phyloP scores from a whole-genome alignment of 2,888 invertebrate genomes.

The Protodeltote pygarga region DNA sequence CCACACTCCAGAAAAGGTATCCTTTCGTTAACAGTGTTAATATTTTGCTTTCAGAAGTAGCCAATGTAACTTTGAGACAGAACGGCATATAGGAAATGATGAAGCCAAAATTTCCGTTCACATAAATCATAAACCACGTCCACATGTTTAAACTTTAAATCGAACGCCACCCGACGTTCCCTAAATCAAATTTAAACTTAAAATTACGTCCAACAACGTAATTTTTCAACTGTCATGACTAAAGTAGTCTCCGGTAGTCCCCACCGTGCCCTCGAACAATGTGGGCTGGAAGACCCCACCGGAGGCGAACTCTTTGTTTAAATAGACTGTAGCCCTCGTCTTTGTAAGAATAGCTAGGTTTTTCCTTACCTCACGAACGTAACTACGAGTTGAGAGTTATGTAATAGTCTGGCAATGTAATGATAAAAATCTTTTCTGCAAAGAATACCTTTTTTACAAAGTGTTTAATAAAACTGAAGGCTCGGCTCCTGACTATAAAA shows the following conservation, averaged over 20 bases:
- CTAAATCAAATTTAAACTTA: slow-evolving; percentile 30
- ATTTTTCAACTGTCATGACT: slow-evolving; percentile 30
- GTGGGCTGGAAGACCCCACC: slow-evolving; percentile 17
- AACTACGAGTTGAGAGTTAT: slow-evolving; percentile 4
- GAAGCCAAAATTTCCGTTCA: too few relatives aligned
- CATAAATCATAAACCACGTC: slow-evolving; percentile 1
- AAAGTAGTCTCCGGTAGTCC: slow-evolving; percentile 2
- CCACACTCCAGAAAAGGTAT: too few relatives aligned
- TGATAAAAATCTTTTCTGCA: slow-evolving; percentile 19
- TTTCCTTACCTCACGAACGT: slow-evolving; percentile 1
- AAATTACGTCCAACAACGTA: slow-evolving; percentile 29
- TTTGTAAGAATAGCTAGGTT: slow-evolving; percentile 20
- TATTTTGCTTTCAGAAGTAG: too few relatives aligned
- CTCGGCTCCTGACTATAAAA: slow-evolving; percentile 2
- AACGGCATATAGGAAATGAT: too few relatives aligned
- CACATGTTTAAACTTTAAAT: slow-evolving; percentile 23
- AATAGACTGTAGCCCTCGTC: slow-evolving; percentile 13
- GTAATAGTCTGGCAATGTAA: slow-evolving; percentile 11
- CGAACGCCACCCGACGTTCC: slow-evolving; percentile 2
- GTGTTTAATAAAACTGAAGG: slow-evolving; percentile 10
- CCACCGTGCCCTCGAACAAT: slow-evolving; percentile 27
- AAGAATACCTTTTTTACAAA: slow-evolving; percentile 8
- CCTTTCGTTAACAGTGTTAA: too few relatives aligned
- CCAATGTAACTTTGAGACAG: too few relatives aligned
- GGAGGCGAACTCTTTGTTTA: slow-evolving; percentile 35